Evolutionary conservation across 2,888 invertebrate genomes (phyloP).

Genomic region (Hipparchia semele): DNA sequence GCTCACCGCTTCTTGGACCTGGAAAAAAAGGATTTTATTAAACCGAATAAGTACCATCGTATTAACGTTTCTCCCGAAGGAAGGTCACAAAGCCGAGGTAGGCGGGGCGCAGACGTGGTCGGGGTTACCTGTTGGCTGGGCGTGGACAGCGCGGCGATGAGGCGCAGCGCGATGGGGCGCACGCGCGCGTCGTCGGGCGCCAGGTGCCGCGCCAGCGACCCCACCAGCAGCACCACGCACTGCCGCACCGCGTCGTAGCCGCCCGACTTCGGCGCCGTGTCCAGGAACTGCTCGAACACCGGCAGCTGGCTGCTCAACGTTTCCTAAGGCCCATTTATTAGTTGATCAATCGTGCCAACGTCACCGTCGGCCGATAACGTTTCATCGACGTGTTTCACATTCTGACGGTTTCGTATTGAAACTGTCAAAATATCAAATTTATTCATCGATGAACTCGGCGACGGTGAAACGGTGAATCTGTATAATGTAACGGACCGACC

Average conservation of each 20-base stretch:
- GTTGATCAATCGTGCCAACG: too few relatives aligned
- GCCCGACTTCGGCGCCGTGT: slow-evolving; percentile 95
- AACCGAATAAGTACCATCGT: not conserved
- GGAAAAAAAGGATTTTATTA: slow-evolving; percentile 1
- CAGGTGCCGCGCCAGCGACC: slow-evolving; percentile 97
- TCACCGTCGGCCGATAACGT: too few relatives aligned
- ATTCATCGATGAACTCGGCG: too few relatives aligned
- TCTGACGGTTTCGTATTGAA: too few relatives aligned
- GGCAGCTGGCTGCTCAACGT: slow-evolving; percentile 87
- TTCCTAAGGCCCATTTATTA: slow-evolving; percentile 14
- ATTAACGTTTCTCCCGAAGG: too few relatives aligned
- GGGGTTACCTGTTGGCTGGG: slow-evolving; percentile 93
- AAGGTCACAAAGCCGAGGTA: too few relatives aligned
- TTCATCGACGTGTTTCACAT: too few relatives aligned
- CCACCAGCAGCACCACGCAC: slow-evolving; percentile 98
- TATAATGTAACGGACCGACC: slow-evolving; percentile 51
- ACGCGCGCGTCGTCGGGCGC: slow-evolving; percentile 94
- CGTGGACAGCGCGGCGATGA: slow-evolving; percentile 96
- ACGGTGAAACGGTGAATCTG: too few relatives aligned
- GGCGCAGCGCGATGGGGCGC: slow-evolving; percentile 95
- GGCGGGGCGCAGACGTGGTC: too few relatives aligned
- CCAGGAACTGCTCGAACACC: slow-evolving; percentile 96
- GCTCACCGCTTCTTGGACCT: slow-evolving; percentile 98
- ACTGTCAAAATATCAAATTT: too few relatives aligned
- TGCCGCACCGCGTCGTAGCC: slow-evolving; percentile 96